phyloP scores from a whole-genome alignment of 2,888 invertebrate genomes.

The Ceraclea dissimilis region DNA sequence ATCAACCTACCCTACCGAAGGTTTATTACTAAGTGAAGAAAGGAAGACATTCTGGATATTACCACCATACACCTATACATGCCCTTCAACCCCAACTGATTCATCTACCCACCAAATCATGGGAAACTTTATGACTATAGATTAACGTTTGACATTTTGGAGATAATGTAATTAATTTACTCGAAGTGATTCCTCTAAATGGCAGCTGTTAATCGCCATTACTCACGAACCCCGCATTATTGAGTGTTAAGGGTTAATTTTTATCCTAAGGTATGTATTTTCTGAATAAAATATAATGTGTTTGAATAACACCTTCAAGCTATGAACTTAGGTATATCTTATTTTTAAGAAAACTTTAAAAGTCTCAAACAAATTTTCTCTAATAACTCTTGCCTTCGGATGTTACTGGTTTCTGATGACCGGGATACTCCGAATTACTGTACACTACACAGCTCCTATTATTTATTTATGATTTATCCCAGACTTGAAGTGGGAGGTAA shows the following conservation, averaged over 20 bases:
- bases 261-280: too few relatives aligned
- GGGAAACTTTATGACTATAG: neutral
- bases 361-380: too few relatives aligned
- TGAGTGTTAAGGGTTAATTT: neutral
- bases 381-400: too few relatives aligned
- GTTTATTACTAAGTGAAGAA: neutral
- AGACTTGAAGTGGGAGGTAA: too few relatives aligned
- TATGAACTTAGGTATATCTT: too few relatives aligned
- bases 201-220: slow-evolving; percentile 11
- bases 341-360: too few relatives aligned
- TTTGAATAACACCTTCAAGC: too few relatives aligned
- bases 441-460: too few relatives aligned
- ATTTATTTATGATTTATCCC: too few relatives aligned
- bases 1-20: neutral
- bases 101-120: neutral
- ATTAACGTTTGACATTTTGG: neutral
- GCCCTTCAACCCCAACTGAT: neutral
- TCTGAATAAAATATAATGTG: too few relatives aligned
- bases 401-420: too few relatives aligned
- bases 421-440: too few relatives aligned
- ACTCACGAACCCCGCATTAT: neutral
- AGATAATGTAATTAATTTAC: neutral
- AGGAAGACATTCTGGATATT: neutral
- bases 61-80: neutral
- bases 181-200: neutral